These are phyloP conservation scores for Gonioctena quinquepunctata DNA, from an alignment of 1,140 invertebrate species.

Conservation along the genomic window DNA sequence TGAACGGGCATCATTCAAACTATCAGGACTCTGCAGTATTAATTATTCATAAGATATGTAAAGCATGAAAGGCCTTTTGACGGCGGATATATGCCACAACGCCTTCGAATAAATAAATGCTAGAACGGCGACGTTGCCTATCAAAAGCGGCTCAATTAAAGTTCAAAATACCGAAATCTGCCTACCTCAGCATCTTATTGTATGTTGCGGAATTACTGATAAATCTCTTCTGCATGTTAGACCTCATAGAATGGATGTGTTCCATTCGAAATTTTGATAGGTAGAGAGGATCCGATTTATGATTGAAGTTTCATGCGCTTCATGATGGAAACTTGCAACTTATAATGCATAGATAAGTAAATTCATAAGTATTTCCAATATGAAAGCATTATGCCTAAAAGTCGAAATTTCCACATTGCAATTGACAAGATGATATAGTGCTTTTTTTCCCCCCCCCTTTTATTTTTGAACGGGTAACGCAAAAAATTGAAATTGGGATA, in stretches of 20 bases:
- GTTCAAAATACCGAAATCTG: neutral
- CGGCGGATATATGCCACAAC: neutral
- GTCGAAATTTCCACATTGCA: too few species aligned
- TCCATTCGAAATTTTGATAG: neutral
- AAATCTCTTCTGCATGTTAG: neutral
- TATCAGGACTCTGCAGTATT: neutral
- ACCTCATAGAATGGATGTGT: neutral
- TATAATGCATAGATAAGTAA: too few species aligned
- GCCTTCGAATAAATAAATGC: neutral
- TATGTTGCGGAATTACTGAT: neutral
- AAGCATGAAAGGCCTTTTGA: neutral
- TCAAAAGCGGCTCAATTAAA: neutral
- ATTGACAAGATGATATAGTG: too few species aligned
- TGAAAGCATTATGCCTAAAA: too few species aligned
- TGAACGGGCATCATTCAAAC: neutral
- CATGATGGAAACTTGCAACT: too few species aligned
- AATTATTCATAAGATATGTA: neutral
- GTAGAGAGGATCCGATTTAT: too few species aligned
- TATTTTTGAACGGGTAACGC: too few species aligned
- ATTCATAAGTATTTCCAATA: too few species aligned
- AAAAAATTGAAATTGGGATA: too few species aligned
- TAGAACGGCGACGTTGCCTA: neutral
- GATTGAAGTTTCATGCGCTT: too few species aligned
- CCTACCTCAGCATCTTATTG: constrained; percentile 1
- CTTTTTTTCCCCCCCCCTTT: too few species aligned